Percentiles rank a stretch among this genome's conserved stretches.
Conservation (phyloP, 2,888 invertebrate genomes). For the Junonia oenone region DNA sequence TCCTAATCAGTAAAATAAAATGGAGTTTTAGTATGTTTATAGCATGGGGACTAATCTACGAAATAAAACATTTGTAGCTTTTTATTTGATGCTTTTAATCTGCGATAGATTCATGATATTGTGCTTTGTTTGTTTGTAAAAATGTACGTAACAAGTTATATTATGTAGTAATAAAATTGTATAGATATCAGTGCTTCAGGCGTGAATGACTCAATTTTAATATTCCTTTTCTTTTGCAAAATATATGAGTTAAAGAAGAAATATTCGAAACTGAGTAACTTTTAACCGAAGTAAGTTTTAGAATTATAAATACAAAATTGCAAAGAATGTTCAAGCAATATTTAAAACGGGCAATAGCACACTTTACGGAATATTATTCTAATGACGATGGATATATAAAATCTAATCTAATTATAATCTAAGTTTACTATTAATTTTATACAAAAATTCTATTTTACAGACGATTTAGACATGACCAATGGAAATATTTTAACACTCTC, state of each 20-base stretch:
- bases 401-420: background rate
- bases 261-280: no score
- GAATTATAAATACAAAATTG: background rate
- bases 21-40: no score
- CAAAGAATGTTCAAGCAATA: background rate
- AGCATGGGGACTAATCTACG: background rate
- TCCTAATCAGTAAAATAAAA: no score
- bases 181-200: background rate
- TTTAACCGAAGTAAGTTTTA: background rate
- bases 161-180: background rate
- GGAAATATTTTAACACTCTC: background rate
- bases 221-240: background rate
- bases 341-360: background rate
- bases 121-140: conserved; percentile 5
- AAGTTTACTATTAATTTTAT: background rate
- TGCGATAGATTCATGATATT: background rate
- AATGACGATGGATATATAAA: background rate
- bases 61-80: background rate
- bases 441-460: background rate
- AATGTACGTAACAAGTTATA: background rate
- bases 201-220: background rate
- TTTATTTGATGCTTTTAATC: background rate
- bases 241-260: background rate
- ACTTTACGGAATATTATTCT: background rate
- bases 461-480: background rate